A percentile compares a stretch with the other conserved stretches of the same genome.
Evolutionary conservation across 2,113 vertebrate genomes (phyloP).

Genomic region (Percopsis transmontana): DNA sequence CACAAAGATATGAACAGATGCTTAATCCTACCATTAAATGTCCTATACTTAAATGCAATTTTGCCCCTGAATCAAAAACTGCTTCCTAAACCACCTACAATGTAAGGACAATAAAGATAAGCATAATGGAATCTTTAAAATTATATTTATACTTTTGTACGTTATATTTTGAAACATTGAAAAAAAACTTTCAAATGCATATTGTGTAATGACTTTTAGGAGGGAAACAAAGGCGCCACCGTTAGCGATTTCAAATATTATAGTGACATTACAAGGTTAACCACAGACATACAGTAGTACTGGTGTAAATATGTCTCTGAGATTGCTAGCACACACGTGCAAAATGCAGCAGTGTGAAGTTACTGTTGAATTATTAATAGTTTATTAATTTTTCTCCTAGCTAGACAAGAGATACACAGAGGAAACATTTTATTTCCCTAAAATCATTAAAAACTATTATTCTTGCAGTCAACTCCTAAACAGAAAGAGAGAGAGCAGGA

Average conservation of each 20-base stretch:
- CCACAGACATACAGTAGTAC: conserved; percentile 13
- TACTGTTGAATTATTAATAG: conserved; percentile 58
- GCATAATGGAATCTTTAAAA: conserved; percentile 17
- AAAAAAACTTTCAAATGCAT: conserved; percentile 21
- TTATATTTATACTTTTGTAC: neutral
- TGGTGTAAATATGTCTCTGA: neutral
- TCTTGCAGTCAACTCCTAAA: conserved; percentile 28
- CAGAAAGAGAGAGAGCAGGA: conserved; percentile 1
- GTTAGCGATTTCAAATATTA: conserved; percentile 30
- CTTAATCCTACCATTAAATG: neutral
- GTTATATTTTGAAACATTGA: too few relatives aligned
- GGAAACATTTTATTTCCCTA: conserved; percentile 37
- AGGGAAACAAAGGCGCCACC: conserved; percentile 3
- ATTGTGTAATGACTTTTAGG: conserved; percentile 7
- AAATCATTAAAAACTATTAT: conserved; percentile 54
- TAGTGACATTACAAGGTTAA: conserved; percentile 29
- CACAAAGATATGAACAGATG: conserved; percentile 19
- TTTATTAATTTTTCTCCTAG: conserved; percentile 33
- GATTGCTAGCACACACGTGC: conserved; percentile 12
- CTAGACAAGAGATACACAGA: conserved; percentile 33
- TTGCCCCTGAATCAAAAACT: too few relatives aligned
- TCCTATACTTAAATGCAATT: too few relatives aligned
- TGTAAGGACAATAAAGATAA: conserved; percentile 35
- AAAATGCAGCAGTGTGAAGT: conserved; percentile 38
- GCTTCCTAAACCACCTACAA: too few relatives aligned